phyloP scores from a whole-genome alignment of 1,140 invertebrate genomes.

The Penaeus vannamei region DNA sequence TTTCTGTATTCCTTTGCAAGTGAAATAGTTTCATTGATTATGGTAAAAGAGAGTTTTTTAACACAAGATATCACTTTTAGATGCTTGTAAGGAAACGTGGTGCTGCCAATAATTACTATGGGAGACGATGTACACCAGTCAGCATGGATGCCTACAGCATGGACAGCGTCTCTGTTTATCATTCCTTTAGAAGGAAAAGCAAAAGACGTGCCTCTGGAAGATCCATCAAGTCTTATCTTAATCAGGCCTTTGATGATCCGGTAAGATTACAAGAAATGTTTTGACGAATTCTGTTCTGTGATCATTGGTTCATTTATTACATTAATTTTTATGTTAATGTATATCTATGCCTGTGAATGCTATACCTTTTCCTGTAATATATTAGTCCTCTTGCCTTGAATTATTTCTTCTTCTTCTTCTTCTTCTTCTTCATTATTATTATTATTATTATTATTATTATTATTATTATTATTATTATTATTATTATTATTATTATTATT shows the following conservation, averaged over 20 bases:
- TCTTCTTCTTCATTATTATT: too few relatives aligned
- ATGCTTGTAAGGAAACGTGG: constrained; percentile 81
- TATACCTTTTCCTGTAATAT: too few relatives aligned
- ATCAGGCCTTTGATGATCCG: constrained; percentile 92
- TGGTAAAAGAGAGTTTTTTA: background rate
- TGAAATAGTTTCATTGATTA: background rate
- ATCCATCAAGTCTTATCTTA: constrained; percentile 90
- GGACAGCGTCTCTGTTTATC: constrained; percentile 89
- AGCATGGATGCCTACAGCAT: constrained; percentile 90
- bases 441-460: too few relatives aligned
- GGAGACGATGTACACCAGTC: constrained; percentile 88
- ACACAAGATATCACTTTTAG: constrained; percentile 71
- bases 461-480: too few relatives aligned
- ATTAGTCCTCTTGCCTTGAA: too few relatives aligned
- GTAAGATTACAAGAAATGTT: constrained; percentile 73
- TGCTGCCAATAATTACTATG: constrained; percentile 77
- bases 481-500: too few relatives aligned
- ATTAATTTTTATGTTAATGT: background rate
- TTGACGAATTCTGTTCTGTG: constrained; percentile 48
- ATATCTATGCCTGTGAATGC: too few relatives aligned
- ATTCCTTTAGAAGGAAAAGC: constrained; percentile 79
- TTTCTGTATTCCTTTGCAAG: background rate
- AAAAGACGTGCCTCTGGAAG: constrained; percentile 80
- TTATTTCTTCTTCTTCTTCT: too few relatives aligned
- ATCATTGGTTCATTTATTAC: constrained; percentile 69